Conservation (phyloP, 2,113 vertebrate species). For the Sinocyclocheilus anshuiensis region DNA sequence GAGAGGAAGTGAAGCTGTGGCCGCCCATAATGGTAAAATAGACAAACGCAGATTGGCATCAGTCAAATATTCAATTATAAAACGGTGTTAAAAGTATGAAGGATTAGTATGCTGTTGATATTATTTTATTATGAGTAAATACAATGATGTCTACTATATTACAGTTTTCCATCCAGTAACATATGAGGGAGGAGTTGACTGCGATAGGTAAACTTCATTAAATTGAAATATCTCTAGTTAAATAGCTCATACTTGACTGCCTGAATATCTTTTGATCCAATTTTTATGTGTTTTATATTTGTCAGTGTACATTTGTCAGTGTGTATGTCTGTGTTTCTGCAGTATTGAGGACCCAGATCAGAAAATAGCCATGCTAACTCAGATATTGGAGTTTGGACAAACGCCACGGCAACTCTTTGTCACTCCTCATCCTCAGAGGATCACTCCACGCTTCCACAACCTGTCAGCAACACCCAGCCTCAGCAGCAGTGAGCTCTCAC, state of each 20-base stretch:
- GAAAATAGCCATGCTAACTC: conserved; percentile 94
- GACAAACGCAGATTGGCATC: background rate
- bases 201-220: conserved; percentile 82
- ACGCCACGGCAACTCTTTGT: conserved; percentile 93
- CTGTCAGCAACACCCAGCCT: conserved; percentile 76
- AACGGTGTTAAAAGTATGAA: background rate
- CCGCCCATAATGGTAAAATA: conserved; percentile 85
- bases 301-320: background rate
- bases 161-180: conserved; percentile 97
- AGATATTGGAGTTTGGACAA: conserved; percentile 98
- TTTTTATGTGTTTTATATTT: background rate
- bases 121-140: background rate
- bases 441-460: conserved; percentile 79
- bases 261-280: background rate
- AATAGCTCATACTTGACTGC: background rate
- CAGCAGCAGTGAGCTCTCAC: conserved; percentile 77
- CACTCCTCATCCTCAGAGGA: conserved; percentile 90
- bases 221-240: background rate
- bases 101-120: background rate
- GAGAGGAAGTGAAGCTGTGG: conserved; percentile 85
- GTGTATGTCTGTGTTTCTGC: background rate
- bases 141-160: conserved; percentile 32
- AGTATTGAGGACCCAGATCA: conserved; percentile 93
- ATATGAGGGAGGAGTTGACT: conserved; percentile 92
- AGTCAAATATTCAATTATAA: background rate